Base-by-base conservation (phyloP, 2,888 invertebrate species). In the Hemaris fuciformis region DNA sequence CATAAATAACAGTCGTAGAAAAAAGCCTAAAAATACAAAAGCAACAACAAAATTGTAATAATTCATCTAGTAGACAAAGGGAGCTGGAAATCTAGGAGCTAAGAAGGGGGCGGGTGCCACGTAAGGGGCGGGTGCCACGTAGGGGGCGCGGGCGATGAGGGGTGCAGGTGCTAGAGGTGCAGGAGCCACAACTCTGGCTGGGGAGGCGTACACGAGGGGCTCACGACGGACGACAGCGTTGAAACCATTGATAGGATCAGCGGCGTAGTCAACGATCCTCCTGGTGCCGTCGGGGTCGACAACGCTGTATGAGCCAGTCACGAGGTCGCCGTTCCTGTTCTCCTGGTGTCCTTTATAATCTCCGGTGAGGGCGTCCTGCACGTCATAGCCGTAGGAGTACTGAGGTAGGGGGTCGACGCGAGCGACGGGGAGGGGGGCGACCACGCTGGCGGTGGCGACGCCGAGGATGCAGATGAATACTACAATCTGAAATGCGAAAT, bases 331-430 rank as follows among this genome's bases (percentile, higher is more conserved):
- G 69, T 92, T 92, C 61, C 94, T 88, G 20, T 90, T 84, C 73
- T 94, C 94, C 64, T 91, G 90, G 80, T 94, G 94, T 58, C 92
- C 93, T 69, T 94, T 94, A 81, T 89, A 92, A 84, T 94, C 94
- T 22, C 94, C 94, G 25, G 94, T 94, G 62, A 94, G 85, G 2
- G 91, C 80, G 72, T 94, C 94, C 69, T 94, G 93, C 1, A 94
- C 93, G 72, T 94, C 93, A 73, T 94, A 94, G 3, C 93, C 93
- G 80, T 88, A 94, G 4, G 93, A 91, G 81, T 94, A 94, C 71
- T 94, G 94, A 0, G 94, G 94, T 0, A 86, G 61, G 7, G 90
- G 88, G 71, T 91, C 92, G 1, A 84, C 70, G n/a, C 85, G 82
- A 0, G 87, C 85, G 0, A 84, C 61, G 0, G 91, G 86, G 0